These are phyloP conservation scores for Ricordea florida DNA, from an alignment of 92 coral and sea anemone genomes.

Conservation along the genomic window DNA sequence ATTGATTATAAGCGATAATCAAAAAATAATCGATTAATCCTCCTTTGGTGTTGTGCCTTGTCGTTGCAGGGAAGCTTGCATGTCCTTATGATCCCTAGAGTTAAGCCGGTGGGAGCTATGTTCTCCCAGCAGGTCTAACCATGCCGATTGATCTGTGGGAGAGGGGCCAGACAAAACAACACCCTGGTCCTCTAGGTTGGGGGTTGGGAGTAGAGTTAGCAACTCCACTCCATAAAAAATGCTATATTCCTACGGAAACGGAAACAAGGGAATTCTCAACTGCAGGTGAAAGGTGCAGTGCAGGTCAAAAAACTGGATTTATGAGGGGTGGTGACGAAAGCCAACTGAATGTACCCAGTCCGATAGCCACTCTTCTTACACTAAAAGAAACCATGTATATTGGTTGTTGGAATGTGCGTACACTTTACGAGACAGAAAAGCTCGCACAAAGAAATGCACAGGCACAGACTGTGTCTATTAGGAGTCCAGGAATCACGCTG, in stretches of 20 bases:
- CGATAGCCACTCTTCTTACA: neutral
- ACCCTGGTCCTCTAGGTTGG: no score
- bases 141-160: no score
- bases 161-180: no score
- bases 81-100: no score
- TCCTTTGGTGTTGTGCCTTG: neutral
- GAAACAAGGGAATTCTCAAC: neutral
- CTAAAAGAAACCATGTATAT: neutral
- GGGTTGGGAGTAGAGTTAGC: neutral
- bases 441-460: neutral
- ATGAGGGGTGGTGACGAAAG: no score
- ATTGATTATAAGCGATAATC: no score
- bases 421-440: neutral
- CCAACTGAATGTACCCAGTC: neutral
- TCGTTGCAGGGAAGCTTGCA: neutral
- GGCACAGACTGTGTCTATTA: neutral
- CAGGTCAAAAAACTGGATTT: neutral
- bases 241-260: neutral
- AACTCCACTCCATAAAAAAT: neutral
- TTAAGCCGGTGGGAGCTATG: no score
- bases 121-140: neutral
- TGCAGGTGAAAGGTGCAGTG: neutral
- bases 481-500: neutral
- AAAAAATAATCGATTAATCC: neutral
- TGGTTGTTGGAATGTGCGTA: neutral